These are phyloP conservation scores for Phataginus tricuspis DNA, from an alignment of 2,797 vertebrate species.

Conservation along the genomic window DNA sequence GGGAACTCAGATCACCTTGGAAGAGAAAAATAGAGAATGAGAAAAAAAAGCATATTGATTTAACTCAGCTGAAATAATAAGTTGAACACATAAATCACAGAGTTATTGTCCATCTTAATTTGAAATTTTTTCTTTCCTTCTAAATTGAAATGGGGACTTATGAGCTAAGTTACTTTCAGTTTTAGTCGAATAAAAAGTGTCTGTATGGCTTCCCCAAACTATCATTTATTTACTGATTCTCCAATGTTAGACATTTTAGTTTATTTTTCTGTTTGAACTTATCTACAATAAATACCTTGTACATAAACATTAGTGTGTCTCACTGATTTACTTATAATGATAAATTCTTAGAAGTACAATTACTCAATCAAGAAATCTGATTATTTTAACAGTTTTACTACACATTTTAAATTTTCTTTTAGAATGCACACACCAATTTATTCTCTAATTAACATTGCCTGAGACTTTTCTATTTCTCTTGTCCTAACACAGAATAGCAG, in stretches of 20 bases:
- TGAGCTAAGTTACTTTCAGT: neutral
- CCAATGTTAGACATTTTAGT: neutral
- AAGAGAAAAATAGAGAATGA: neutral
- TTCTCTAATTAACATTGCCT: neutral
- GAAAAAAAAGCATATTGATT: neutral
- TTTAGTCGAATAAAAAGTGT: neutral
- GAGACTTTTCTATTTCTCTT: neutral
- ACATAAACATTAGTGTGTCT: neutral
- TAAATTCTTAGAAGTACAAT: neutral
- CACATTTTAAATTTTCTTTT: constrained; percentile 12
- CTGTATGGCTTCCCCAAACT: neutral
- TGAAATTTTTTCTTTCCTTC: neutral
- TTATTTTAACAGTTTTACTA: neutral
- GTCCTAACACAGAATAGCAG: neutral
- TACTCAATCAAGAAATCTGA: constrained; percentile 6
- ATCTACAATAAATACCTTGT: neutral
- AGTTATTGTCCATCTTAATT: neutral
- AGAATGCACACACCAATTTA: constrained; percentile 22
- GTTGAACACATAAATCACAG: neutral
- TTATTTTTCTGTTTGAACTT: constrained; percentile 23
- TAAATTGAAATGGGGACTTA: neutral
- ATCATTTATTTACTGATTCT: neutral
- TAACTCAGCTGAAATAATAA: constrained; percentile 13
- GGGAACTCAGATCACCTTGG: neutral
- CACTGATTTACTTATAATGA: neutral